Evolutionary conservation across 2,888 invertebrate species (phyloP).

Genomic region (Petrophora chlorosata): DNA sequence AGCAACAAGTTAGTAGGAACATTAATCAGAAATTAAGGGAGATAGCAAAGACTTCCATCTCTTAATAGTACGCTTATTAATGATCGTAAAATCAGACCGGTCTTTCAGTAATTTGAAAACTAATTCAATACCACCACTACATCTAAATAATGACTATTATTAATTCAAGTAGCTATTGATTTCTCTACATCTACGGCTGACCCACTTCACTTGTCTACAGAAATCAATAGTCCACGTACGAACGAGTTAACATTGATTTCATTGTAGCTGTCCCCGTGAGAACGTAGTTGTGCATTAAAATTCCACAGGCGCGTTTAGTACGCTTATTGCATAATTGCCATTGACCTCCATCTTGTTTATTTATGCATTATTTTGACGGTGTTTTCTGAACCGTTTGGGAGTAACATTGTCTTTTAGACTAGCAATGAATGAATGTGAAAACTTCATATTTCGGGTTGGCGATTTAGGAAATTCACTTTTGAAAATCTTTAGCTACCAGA

Average conservation of each 20-base stretch:
- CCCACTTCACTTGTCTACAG: constrained; percentile 16
- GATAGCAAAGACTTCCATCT: too few species aligned
- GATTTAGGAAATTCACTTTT: too few species aligned
- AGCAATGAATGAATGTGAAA: too few species aligned
- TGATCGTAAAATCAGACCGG: too few species aligned
- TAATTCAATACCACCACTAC: not conserved
- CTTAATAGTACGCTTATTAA: too few species aligned
- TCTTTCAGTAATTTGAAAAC: too few species aligned
- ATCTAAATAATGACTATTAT: too few species aligned
- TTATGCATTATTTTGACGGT: not conserved
- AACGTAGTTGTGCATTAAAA: constrained; percentile 44
- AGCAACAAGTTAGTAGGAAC: too few species aligned
- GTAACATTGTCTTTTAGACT: too few species aligned
- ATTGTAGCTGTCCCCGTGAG: constrained; percentile 43
- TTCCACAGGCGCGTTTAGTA: constrained; percentile 37
- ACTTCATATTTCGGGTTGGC: too few species aligned
- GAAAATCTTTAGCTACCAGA: too few species aligned
- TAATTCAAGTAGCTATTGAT: constrained; percentile 11
- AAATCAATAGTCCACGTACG: constrained; percentile 33
- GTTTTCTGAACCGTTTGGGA: not conserved
- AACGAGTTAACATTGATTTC: constrained; percentile 22
- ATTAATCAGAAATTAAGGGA: too few species aligned
- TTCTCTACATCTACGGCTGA: constrained; percentile 10
- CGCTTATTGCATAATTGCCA: constrained; percentile 39
- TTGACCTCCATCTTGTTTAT: constrained; percentile 10